Conservation (phyloP, 2,797 vertebrate species). For the Alcedo atthis region DNA sequence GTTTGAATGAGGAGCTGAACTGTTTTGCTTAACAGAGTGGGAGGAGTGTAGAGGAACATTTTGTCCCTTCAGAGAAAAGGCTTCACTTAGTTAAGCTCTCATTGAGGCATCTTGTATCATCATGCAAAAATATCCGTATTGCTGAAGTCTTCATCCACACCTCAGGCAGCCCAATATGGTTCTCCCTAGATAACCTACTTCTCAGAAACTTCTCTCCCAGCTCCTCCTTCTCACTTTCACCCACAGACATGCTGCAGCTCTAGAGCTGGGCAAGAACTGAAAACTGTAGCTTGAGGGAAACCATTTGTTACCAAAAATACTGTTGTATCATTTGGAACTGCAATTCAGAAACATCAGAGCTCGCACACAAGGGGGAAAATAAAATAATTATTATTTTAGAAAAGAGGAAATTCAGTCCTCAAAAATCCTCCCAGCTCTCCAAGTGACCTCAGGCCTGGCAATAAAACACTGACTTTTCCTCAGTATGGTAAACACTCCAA, state of each 20-base stretch:
- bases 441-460: neutral
- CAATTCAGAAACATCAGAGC: neutral
- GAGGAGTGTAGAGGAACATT: conserved; percentile 5
- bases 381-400: neutral
- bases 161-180: conserved; percentile 40
- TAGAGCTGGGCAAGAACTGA: neutral
- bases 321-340: neutral
- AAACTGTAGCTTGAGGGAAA: conserved; percentile 13
- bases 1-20: neutral
- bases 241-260: conserved; percentile 50
- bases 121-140: conserved; percentile 22
- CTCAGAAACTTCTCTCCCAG: conserved; percentile 14
- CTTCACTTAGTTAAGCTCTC: conserved; percentile 1
- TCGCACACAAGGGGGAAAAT: neutral
- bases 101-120: conserved; percentile 3
- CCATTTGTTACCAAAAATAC: neutral
- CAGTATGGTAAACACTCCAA: neutral
- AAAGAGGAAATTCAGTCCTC: neutral
- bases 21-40: neutral
- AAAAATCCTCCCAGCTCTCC: neutral
- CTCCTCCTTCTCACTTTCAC: conserved; percentile 45
- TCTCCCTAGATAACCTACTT: conserved; percentile 30
- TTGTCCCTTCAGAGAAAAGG: neutral
- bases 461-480: neutral
- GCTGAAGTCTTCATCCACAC: conserved; percentile 44